Conservation (phyloP, 1,140 invertebrate genomes). For the Drosophila nasuta region DNA sequence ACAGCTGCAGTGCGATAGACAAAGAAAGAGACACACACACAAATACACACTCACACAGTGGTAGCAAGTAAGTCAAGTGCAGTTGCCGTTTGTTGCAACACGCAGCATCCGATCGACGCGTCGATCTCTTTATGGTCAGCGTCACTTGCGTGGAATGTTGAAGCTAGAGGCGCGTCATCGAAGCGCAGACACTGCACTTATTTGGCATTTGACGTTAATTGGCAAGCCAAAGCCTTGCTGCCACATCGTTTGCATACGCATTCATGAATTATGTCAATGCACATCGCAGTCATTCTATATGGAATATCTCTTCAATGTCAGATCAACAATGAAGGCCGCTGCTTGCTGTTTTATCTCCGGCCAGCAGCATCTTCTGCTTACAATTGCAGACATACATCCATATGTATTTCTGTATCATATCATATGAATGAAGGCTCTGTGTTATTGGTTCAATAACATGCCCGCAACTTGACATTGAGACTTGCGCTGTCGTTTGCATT, state of each 20-base stretch:
- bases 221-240: slow-evolving; percentile 55
- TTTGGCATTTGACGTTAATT: slow-evolving; percentile 76
- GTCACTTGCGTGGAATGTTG: slow-evolving; percentile 63
- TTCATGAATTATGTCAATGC: slow-evolving; percentile 57
- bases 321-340: slow-evolving; percentile 67
- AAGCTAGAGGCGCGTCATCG: slow-evolving; percentile 61
- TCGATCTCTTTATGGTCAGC: slow-evolving; percentile 57
- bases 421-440: slow-evolving; percentile 51
- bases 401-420: slow-evolving; percentile 25
- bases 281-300: slow-evolving; percentile 13
- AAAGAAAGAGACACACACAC: slow-evolving; percentile 9
- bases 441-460: slow-evolving; percentile 71
- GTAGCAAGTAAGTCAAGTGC: slow-evolving; percentile 78
- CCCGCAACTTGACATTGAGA: slow-evolving; percentile 67
- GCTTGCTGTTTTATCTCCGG: slow-evolving; percentile 9
- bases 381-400: slow-evolving; percentile 6
- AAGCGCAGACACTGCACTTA: slow-evolving; percentile 40
- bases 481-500: slow-evolving; percentile 39
- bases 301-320: slow-evolving; percentile 68
- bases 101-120: not conserved
- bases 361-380: not conserved
- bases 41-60: not conserved
- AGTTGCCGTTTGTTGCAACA: slow-evolving; percentile 51
- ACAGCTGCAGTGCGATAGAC: slow-evolving; percentile 26
- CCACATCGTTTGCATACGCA: slow-evolving; percentile 47